Base-by-base conservation (phyloP, 2,113 vertebrate genomes). In the Rhinoptilus africanus region DNA sequence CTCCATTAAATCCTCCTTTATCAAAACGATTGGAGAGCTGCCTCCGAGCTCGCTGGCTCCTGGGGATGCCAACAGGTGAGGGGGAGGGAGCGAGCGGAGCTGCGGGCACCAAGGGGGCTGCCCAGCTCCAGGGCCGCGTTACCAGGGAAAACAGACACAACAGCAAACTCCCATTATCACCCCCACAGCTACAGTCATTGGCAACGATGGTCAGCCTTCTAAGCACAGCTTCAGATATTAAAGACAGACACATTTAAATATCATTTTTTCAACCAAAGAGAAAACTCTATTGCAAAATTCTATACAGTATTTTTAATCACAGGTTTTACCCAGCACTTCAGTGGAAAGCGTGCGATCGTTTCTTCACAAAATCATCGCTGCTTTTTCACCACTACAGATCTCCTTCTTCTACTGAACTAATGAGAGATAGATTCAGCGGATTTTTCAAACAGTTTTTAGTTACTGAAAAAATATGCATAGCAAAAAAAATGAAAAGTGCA, bases 21-120 rank as follows among this genome's bases (percentile, higher is more conserved):
- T 66, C 51, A 39, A 47, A 63, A 10, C 3, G 9, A 60, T 1
- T 51, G 71, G 19, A 51, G 84, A 43, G 45, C 51, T 85, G 47
- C 3, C 59, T 7, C 8, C 14, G 77, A 87, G 67, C 73, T 71
- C 9, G 0, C 75, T 51, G 8, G 39, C 56, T 53, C 14, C 21
- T 15, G 1, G 0, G n/a, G 69, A 28, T 21, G 62, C 48, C 10
- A 2, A 10, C 4, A 28, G 21, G 16, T 6, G 71, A 10, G n/a
- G 18, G 20, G 48, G 32, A 54, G 20, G 48, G 32, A 54, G 47
- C 1, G 20, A 76, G 45, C 0, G 2, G 47, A 88, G 81, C 53
- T 59, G 71, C 10, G 34, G 32, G 48, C 12, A 39, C 26, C 64
- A 47, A 18, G 2, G 37, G 60, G 56, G 45, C 34, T 22, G 14